A percentile compares a stretch with the other conserved stretches of the same genome.
Evolutionary conservation across 2,797 vertebrate species (phyloP).

Genomic region (Myotis vivesi): DNA sequence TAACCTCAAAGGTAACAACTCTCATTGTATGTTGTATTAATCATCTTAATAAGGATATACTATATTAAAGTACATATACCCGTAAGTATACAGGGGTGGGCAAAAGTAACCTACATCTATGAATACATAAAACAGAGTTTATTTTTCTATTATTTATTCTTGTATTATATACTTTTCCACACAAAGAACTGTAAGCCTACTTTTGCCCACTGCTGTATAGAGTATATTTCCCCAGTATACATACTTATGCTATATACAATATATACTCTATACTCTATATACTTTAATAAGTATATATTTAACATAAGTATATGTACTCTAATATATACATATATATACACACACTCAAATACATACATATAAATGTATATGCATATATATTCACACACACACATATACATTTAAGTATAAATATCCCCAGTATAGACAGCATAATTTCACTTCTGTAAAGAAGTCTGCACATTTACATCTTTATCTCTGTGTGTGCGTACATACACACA

Average conservation of each 20-base stretch:
- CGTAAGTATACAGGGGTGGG: background rate
- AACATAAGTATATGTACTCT: background rate
- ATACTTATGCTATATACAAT: background rate
- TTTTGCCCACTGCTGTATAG: background rate
- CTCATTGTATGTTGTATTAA: background rate
- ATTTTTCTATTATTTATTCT: background rate
- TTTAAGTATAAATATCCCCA: background rate
- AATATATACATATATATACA: background rate
- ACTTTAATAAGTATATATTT: background rate
- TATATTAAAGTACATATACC: background rate
- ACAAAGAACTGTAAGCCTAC: background rate
- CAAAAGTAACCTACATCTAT: background rate
- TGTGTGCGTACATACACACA: background rate
- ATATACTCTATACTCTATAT: background rate
- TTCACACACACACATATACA: background rate
- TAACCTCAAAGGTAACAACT: constrained; percentile 1
- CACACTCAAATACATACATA: background rate
- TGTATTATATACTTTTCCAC: background rate
- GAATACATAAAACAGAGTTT: background rate
- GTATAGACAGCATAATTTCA: background rate
- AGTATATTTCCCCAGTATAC: background rate
- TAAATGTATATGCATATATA: background rate
- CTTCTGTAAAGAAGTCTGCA: background rate
- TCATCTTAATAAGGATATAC: background rate
- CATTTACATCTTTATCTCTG: background rate